phyloP scores from a whole-genome alignment of 2,888 invertebrate species.

The Ophonus ardosiacus region DNA sequence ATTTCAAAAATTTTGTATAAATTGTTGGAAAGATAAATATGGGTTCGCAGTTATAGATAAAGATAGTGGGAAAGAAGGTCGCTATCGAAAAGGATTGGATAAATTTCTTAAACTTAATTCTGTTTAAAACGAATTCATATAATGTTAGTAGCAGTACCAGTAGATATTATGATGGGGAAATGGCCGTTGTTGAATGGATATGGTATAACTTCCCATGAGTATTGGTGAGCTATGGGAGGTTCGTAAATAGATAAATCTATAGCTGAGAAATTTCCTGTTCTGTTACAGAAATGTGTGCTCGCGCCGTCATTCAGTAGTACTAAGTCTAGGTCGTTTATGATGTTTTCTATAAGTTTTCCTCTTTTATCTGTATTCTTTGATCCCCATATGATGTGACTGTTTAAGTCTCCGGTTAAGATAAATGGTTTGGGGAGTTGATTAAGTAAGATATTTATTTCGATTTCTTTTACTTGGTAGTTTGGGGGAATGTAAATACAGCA shows the following conservation, averaged over 20 bases:
- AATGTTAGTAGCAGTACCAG: no score
- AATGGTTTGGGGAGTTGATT: background rate
- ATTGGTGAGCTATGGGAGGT: slow-evolving; percentile 1
- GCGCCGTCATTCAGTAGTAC: background rate
- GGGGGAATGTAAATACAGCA: background rate
- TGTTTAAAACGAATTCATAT: no score
- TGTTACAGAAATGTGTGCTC: background rate
- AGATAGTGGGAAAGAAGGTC: no score
- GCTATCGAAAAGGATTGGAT: no score
- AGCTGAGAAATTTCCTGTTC: background rate
- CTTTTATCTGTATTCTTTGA: background rate
- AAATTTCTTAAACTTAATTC: no score
- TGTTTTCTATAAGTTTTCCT: slow-evolving; percentile 36
- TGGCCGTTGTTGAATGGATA: background rate
- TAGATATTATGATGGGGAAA: background rate
- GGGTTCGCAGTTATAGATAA: no score
- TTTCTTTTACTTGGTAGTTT: background rate
- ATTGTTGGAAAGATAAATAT: no score
- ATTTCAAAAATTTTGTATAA: no score
- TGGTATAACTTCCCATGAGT: slow-evolving; percentile 8
- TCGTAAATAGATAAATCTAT: slow-evolving; percentile 33
- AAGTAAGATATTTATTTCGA: background rate
- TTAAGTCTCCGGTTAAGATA: background rate
- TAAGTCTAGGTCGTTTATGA: background rate
- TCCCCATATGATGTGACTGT: background rate